A percentile compares a stretch with the other conserved stretches of the same genome.
phyloP scores from a whole-genome alignment of 2,797 vertebrate genomes.

The Discoglossus pictus region DNA sequence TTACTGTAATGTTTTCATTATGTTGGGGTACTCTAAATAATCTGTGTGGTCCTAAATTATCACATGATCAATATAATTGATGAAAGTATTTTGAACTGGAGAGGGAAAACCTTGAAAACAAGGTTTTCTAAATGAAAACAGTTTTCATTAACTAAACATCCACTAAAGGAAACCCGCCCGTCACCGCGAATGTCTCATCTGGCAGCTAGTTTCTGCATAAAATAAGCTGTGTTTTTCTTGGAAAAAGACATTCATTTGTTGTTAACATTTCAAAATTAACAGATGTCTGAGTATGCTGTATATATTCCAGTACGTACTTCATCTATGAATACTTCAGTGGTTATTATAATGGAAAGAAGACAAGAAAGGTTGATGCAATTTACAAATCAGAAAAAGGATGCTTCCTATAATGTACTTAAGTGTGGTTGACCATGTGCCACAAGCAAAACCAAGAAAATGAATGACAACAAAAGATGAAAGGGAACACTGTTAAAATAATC shows the following conservation, averaged over 20 bases:
- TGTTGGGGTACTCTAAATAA: no score
- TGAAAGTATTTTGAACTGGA: no score
- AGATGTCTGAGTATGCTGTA: constrained; percentile 25
- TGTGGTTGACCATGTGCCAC: constrained; percentile 41
- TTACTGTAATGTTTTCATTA: no score
- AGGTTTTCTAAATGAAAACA: constrained; percentile 13
- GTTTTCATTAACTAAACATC: constrained; percentile 9
- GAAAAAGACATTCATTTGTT: constrained; percentile 34
- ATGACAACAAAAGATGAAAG: constrained; percentile 29
- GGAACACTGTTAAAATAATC: constrained; percentile 1
- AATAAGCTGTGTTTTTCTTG: constrained; percentile 34
- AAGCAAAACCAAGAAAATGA: constrained; percentile 45
- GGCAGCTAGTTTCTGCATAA: constrained; percentile 15
- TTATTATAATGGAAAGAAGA: constrained; percentile 40
- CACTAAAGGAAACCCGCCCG: not conserved
- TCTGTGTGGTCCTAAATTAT: no score
- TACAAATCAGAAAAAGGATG: constrained; percentile 31
- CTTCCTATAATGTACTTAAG: constrained; percentile 23
- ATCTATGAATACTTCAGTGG: constrained; percentile 32
- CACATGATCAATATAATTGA: no score
- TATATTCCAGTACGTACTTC: constrained; percentile 16
- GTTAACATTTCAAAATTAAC: constrained; percentile 28
- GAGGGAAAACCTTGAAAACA: not conserved
- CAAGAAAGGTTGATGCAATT: constrained; percentile 13
- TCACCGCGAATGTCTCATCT: constrained; percentile 22